These are phyloP conservation scores for Pegoplata infirma DNA, from an alignment of 2,888 invertebrate species.

Conservation along the genomic window DNA sequence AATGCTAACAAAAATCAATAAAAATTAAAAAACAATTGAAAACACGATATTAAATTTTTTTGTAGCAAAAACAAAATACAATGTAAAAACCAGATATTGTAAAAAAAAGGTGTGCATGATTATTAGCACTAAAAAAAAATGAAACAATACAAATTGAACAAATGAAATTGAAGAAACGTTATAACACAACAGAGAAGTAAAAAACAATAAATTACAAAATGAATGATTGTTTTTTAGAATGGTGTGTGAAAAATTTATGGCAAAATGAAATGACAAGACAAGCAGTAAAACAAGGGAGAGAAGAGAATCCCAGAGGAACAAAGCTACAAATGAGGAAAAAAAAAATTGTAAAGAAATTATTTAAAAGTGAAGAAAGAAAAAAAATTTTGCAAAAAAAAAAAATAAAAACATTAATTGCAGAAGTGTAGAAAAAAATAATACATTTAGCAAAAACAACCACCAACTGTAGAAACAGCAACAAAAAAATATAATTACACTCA, in stretches of 20 bases:
- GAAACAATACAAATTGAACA: slow-evolving; percentile 24
- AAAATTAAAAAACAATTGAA: slow-evolving; percentile 29
- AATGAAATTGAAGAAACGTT: slow-evolving; percentile 51
- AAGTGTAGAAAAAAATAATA: slow-evolving; percentile 39
- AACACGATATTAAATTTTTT: slow-evolving; percentile 36
- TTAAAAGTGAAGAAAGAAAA: background rate
- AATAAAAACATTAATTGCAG: slow-evolving; percentile 40
- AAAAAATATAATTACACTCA: slow-evolving; percentile 17
- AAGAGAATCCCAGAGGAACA: background rate
- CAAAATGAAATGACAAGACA: slow-evolving; percentile 23
- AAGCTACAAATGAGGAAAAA: slow-evolving; percentile 20
- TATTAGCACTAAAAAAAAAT: slow-evolving; percentile 28
- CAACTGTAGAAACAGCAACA: slow-evolving; percentile 48
- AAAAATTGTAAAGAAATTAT: slow-evolving; percentile 38
- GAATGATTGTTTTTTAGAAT: slow-evolving; percentile 57
- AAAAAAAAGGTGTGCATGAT: slow-evolving; percentile 52
- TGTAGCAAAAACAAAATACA: background rate
- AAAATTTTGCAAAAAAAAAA: slow-evolving; percentile 18
- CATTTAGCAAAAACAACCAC: slow-evolving; percentile 52
- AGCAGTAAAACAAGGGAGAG: slow-evolving; percentile 18
- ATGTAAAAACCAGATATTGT: background rate
- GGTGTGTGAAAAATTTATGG: slow-evolving; percentile 50
- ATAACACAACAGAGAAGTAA: slow-evolving; percentile 22
- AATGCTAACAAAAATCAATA: slow-evolving; percentile 1
- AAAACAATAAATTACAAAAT: slow-evolving; percentile 58